A percentile compares a stretch with the other conserved stretches of the same genome.
Conservation (phyloP, 2,113 vertebrate genomes). For the Crotalus horridus region DNA sequence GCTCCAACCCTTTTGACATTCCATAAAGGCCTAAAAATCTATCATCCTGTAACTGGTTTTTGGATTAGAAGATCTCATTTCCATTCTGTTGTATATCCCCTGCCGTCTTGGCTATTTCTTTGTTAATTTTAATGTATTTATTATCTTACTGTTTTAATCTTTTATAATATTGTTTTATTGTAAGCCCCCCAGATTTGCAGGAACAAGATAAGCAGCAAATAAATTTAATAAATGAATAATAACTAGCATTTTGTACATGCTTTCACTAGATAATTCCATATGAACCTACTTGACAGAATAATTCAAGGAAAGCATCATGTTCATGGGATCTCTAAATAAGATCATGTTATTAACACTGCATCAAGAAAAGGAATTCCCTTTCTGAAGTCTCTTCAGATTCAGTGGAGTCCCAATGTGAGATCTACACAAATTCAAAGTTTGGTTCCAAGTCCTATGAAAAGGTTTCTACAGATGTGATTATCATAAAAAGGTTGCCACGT, state of each 20-base stretch:
- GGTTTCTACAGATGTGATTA: neutral
- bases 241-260: neutral
- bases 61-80: neutral
- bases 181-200: neutral
- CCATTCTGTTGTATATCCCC: neutral
- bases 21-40: neutral
- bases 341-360: neutral
- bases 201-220: neutral
- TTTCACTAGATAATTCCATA: neutral
- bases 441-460: neutral
- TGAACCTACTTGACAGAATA: neutral
- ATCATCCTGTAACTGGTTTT: neutral
- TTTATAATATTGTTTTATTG: neutral
- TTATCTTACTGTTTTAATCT: neutral
- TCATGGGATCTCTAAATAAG: neutral
- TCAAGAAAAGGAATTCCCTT: neutral
- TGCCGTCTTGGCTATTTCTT: neutral
- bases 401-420: neutral
- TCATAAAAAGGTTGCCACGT: neutral
- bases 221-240: neutral
- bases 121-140: neutral
- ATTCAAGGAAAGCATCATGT: neutral
- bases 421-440: neutral
- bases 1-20: neutral
- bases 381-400: neutral